Conservation (phyloP, 2,113 vertebrate species). For the Bubo scandiacus region DNA sequence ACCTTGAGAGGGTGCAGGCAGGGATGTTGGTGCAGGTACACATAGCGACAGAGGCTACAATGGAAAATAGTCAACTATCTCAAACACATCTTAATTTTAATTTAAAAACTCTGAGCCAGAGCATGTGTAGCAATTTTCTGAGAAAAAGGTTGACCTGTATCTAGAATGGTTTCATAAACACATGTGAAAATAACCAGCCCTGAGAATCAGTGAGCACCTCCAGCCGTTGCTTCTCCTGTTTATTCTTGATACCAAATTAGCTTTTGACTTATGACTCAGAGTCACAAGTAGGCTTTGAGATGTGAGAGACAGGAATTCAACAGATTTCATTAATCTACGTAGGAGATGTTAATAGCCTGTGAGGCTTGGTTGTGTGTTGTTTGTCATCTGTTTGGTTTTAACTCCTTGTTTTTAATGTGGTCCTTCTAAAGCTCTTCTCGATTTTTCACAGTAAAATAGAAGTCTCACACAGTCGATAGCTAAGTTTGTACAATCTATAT, state of each 20-base stretch:
- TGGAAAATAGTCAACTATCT: neutral
- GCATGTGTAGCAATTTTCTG: neutral
- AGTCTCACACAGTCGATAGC: neutral
- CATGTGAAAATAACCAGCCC: constrained; percentile 5
- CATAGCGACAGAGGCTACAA: neutral
- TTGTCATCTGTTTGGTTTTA: neutral
- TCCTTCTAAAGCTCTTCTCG: neutral
- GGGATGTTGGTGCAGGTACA: neutral
- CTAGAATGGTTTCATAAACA: constrained; percentile 13
- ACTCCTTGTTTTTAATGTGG: neutral
- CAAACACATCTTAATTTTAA: neutral
- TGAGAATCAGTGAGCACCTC: constrained; percentile 33
- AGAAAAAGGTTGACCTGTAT: constrained; percentile 9
- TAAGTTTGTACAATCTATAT: constrained; percentile 15
- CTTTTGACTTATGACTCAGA: constrained; percentile 5
- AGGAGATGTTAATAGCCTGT: neutral
- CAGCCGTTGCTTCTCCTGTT: constrained; percentile 50
- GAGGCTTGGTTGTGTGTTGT: neutral
- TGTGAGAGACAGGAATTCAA: neutral
- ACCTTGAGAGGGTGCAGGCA: neutral
- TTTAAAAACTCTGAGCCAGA: neutral
- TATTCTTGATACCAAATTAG: constrained; percentile 47
- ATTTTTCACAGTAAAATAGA: neutral
- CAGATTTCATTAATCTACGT: neutral
- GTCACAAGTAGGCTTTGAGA: neutral